phyloP scores from a whole-genome alignment of 2,888 invertebrate genomes.

The Cantharis lateralis region DNA sequence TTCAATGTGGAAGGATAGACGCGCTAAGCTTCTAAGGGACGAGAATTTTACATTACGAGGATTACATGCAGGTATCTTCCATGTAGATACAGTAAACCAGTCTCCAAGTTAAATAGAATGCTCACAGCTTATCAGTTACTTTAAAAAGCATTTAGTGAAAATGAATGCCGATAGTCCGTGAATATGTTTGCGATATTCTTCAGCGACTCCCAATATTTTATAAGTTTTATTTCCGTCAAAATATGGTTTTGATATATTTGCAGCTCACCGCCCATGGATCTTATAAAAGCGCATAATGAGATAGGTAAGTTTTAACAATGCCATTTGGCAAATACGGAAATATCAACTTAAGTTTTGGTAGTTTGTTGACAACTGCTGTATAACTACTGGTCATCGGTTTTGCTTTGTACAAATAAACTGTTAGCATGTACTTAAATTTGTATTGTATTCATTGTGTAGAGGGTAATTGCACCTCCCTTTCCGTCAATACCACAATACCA shows the following conservation, averaged over 20 bases:
- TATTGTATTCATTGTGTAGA: conserved; percentile 28
- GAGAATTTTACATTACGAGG: conserved; percentile 56
- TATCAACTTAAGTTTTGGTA: not conserved
- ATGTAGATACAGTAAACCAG: conserved; percentile 15
- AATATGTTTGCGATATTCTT: conserved; percentile 27
- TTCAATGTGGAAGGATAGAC: conserved; percentile 52
- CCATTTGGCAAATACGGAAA: not conserved
- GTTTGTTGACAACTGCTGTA: conserved; percentile 20
- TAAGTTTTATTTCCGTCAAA: not conserved
- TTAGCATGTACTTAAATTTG: conserved; percentile 30
- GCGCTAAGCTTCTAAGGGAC: conserved; percentile 52
- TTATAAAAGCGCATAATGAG: not conserved
- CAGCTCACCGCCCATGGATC: not conserved
- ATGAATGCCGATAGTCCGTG: conserved; percentile 43
- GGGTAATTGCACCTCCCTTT: conserved; percentile 32
- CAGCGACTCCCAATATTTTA: conserved; percentile 16
- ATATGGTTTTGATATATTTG: not conserved
- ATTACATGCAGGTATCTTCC: conserved; percentile 45
- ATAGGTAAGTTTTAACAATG: not conserved
- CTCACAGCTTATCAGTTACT: conserved; percentile 53
- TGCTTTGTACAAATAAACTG: conserved; percentile 25
- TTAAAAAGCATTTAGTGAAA: conserved; percentile 48
- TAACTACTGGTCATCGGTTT: conserved; percentile 10
- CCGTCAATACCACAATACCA: conserved; percentile 29
- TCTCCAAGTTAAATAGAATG: conserved; percentile 51